phyloP scores from a whole-genome alignment of 1,140 invertebrate genomes.

The Trichoplusia ni region DNA sequence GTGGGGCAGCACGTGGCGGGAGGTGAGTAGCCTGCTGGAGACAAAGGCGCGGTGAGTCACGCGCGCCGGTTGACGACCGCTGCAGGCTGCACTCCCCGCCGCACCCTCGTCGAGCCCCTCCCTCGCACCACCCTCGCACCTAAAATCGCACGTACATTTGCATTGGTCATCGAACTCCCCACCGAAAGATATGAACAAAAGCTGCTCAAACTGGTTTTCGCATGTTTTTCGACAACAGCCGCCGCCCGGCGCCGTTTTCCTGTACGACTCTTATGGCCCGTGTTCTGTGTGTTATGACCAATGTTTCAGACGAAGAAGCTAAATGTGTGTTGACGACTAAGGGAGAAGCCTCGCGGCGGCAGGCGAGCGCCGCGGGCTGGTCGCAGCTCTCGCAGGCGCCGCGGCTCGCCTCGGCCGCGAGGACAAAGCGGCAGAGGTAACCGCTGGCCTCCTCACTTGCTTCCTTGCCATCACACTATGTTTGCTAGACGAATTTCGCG shows the following conservation, averaged over 20 bases:
- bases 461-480: constrained; percentile 33
- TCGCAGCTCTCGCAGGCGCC: no score
- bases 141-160: constrained; percentile 64
- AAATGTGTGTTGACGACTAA: constrained; percentile 15
- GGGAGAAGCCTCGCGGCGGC: neutral
- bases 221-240: constrained; percentile 59
- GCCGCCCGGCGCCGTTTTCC: constrained; percentile 59
- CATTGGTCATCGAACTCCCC: constrained; percentile 75
- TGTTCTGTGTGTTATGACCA: constrained; percentile 1
- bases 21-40: constrained; percentile 50
- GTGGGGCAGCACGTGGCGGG: constrained; percentile 50
- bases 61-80: constrained; percentile 68
- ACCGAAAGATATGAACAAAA: constrained; percentile 70
- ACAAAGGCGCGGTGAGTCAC: constrained; percentile 73
- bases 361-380: neutral
- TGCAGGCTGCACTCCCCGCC: constrained; percentile 53
- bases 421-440: constrained; percentile 8
- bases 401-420: neutral
- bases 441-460: constrained; percentile 1
- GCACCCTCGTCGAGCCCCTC: constrained; percentile 54
- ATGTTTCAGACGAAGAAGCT: constrained; percentile 23
- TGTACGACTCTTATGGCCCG: constrained; percentile 51
- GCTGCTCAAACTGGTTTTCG: constrained; percentile 75
- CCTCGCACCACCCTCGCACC: constrained; percentile 63
- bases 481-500: constrained; percentile 41